Percentiles rank a stretch among this genome's conserved stretches.
These are phyloP conservation scores for Malthinus seriepunctatus DNA, from an alignment of 2,888 invertebrate species.

Conservation along the genomic window DNA sequence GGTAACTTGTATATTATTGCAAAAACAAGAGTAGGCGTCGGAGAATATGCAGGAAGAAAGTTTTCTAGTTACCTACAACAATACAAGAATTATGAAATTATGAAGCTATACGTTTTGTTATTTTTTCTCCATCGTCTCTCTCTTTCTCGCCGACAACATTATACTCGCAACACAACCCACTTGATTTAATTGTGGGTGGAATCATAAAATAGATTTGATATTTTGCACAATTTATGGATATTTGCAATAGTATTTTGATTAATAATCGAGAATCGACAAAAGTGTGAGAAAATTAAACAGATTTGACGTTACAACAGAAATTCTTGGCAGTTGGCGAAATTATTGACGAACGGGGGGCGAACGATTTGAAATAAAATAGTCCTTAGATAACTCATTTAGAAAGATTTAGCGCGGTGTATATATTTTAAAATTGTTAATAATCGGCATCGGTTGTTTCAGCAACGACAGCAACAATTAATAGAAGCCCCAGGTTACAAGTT, in stretches of 20 bases:
- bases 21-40: constrained; percentile 40
- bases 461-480: constrained; percentile 50
- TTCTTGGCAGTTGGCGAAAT: too few relatives aligned
- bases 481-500: constrained; percentile 43
- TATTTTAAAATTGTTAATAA: constrained; percentile 38
- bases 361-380: constrained; percentile 25
- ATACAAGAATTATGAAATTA: constrained; percentile 47
- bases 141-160: constrained; percentile 26
- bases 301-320: not conserved
- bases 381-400: constrained; percentile 33
- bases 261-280: constrained; percentile 10
- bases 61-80: constrained; percentile 37
- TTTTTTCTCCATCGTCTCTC: constrained; percentile 33
- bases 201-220: constrained; percentile 15
- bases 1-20: constrained; percentile 37
- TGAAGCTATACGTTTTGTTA: constrained; percentile 43
- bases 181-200: constrained; percentile 17
- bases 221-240: constrained; percentile 27
- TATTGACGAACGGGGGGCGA: not conserved
- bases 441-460: constrained; percentile 42
- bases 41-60: constrained; percentile 44
- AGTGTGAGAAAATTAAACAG: constrained; percentile 17
- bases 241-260: constrained; percentile 21
- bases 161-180: constrained; percentile 21
- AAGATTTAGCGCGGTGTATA: constrained; percentile 31